Percentiles rank a stretch among this genome's conserved stretches.
phyloP scores from a whole-genome alignment of 2,888 invertebrate genomes.

The Megastigmus dorsalis region DNA sequence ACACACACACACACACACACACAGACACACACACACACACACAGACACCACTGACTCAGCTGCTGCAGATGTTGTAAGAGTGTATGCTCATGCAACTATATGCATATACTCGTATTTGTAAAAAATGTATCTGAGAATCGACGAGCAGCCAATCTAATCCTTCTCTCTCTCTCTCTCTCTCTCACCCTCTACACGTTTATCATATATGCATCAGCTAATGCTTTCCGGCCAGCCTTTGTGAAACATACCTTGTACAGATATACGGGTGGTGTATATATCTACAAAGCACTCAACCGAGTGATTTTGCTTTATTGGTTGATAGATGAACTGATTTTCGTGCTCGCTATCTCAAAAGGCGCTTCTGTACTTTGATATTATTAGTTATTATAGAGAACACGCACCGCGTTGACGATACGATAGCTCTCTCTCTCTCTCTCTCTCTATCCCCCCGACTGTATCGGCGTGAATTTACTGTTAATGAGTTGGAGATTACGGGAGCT shows the following conservation, averaged over 20 bases:
- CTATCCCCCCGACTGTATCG: neutral
- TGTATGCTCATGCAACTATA: neutral
- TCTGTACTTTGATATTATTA: constrained; percentile 17
- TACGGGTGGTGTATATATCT: neutral
- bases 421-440: too few relatives aligned
- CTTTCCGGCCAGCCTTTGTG: neutral
- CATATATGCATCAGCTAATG: too few relatives aligned
- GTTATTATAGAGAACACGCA: too few relatives aligned
- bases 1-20: too few relatives aligned
- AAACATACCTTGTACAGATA: too few relatives aligned
- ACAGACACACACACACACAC: too few relatives aligned
- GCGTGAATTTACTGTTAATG: constrained; percentile 26
- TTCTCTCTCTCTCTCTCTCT: neutral
- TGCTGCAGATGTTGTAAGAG: too few relatives aligned
- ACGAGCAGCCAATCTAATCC: neutral
- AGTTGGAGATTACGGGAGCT: neutral
- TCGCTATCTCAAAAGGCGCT: neutral
- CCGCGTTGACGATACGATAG: too few relatives aligned
- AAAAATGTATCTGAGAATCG: neutral
- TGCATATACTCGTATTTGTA: neutral
- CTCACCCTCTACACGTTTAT: too few relatives aligned
- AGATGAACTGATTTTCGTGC: neutral
- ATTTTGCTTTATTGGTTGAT: neutral
- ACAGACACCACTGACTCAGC: too few relatives aligned
- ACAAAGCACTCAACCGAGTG: neutral